Evolutionary conservation across 2,797 vertebrate species (phyloP), one percentile per base, ranked within the genome.

Genomic region (Myioborus miniatus): DNA sequence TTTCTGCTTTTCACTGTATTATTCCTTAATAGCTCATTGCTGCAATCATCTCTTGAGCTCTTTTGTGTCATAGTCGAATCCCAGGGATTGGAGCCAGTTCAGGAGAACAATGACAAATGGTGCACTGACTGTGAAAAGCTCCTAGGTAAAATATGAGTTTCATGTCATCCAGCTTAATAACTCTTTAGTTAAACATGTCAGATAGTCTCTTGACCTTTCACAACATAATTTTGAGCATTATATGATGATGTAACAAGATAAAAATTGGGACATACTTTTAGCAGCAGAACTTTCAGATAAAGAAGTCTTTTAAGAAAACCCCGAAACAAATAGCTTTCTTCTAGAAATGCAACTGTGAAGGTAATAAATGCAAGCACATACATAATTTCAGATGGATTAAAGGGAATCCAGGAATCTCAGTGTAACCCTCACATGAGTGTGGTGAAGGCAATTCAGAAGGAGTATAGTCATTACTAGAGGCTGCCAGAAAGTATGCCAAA

Each of bases 401-500:
- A 96, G 63, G 94, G 96, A 97, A 97, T 96, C 95, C 91, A 93
- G 93, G 94, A 98, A 97, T 59, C 58, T 93, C 87, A 97, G 87
- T 90, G 92, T 94, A 96, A 91, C 85, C 91, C 81, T 97, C 72
- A 91, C 53, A 32, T 90, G 95, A 97, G 47, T 95, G 88, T 93
- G 93, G 84, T 97, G 93, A 97, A 96, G 90, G 83, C 89, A 97
- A 97, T 97, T 97, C 93, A 95, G 93, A 96, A 44, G 92, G 96
- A 96, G 53, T 96, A 59, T 89, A 96, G 89, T 95, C 93, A 94
- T 97, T 97, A 94, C 60, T 86, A 71, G 58, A 96, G 87, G 83
- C 80, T 97, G 69, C 75, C 65, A 97, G 92, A 93, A 97, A 95
- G 70, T 88, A 69, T 97, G 87, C 90, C 90, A 95, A 97, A 96